Base-by-base conservation (phyloP, 2,113 vertebrate genomes). In the Heterotis niloticus region DNA sequence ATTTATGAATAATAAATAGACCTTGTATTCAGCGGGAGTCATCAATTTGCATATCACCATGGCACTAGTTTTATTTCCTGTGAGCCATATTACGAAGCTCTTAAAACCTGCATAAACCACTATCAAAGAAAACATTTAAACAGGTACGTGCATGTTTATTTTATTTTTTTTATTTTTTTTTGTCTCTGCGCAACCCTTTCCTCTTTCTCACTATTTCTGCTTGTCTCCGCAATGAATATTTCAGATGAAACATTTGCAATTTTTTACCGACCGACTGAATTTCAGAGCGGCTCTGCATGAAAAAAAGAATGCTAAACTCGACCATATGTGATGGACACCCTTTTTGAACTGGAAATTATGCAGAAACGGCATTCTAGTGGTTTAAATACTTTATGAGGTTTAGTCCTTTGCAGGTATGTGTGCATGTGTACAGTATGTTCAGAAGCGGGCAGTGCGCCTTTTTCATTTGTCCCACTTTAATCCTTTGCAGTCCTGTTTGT, bases 1-100 rank as follows among this genome's bases (percentile, higher is more conserved):
- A 92, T 92, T 92, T 95, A 96, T 97, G 96, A 98, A 98, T 98
- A 98, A 97, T 98, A 95, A 96, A 94, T 92, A 87, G 88, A 81
- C 86, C 93, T 90, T 94, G 94, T 91, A 91, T 95, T 96, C 93
- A 93, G 91, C 88, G 84, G 90, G 91, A 94, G 92, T 90, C 88
- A 86, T 92, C 96, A 94, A 96, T 97, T 95, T 96, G 94, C 92
- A 95, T 96, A 95, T 94, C 92, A 92, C 91, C 91, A 89, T 94
- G 92, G 93, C 90, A 90, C 91, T 93, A 94, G 92, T 95, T 94
- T 93, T 94, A 93, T 94, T 93, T 92, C 87, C 90, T 92, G 89
- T 87, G 89, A 67, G 83, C 87, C 85, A 83, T 89, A 90, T 90
- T 89, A 89, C 89, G 92, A 88, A 91, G 89, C 90, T 94, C 90